These are phyloP conservation scores for Drosophila fungiperda DNA, from an alignment of 2,888 invertebrate species.

Conservation along the genomic window DNA sequence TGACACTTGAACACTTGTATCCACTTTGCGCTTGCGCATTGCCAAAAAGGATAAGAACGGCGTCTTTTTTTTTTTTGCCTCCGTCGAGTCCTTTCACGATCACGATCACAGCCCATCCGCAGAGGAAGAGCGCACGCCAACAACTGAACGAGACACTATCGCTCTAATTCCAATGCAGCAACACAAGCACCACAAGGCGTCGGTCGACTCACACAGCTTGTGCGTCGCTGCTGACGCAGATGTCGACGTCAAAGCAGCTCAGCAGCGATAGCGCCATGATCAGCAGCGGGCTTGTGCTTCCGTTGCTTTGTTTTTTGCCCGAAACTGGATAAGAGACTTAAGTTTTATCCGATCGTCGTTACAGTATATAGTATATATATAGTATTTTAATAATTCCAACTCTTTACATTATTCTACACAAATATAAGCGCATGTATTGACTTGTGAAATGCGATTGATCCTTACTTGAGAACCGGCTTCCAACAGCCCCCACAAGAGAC, in stretches of 20 bases:
- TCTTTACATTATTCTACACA: background rate
- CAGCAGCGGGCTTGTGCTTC: constrained; percentile 46
- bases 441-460: constrained; percentile 24
- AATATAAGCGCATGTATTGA: background rate
- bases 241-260: constrained; percentile 32
- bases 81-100: constrained; percentile 35
- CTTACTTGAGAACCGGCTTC: constrained; percentile 56
- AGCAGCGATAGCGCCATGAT: constrained; percentile 50
- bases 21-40: constrained; percentile 73
- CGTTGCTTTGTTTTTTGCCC: constrained; percentile 36
- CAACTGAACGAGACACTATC: constrained; percentile 82
- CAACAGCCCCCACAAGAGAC: constrained; percentile 52
- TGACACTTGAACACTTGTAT: constrained; percentile 42
- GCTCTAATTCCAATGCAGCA: constrained; percentile 72
- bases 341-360: constrained; percentile 17
- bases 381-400: background rate
- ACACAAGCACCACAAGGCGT: constrained; percentile 44
- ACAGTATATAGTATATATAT: background rate
- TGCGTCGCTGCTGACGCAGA: constrained; percentile 19
- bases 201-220: constrained; percentile 21
- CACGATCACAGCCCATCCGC: constrained; percentile 78
- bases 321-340: constrained; percentile 52
- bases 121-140: constrained; percentile 82
- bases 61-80: constrained; percentile 6
- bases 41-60: constrained; percentile 40